Conservation (phyloP, 2,888 invertebrate genomes). For the Tenthredo distinguenda region DNA sequence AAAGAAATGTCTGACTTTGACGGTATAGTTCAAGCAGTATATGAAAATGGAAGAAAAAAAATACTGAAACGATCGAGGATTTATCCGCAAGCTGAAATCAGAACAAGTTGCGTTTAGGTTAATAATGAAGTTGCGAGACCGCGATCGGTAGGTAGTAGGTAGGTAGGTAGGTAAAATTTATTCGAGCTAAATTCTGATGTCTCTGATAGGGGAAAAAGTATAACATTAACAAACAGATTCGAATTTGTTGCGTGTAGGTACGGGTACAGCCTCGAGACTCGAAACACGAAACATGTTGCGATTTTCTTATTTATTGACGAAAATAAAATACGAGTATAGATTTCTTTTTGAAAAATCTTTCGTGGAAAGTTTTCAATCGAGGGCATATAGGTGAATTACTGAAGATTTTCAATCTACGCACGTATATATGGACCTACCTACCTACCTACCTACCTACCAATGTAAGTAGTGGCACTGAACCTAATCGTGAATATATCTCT, state of each 20-base stretch:
- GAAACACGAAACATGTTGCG: not conserved
- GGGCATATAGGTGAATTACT: not conserved
- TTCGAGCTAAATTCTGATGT: not conserved
- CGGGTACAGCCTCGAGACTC: not conserved
- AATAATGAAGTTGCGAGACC: slow-evolving; percentile 13
- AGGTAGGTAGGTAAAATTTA: not conserved
- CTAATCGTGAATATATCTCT: not conserved
- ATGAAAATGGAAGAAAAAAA: slow-evolving; percentile 6
- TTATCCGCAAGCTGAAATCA: slow-evolving; percentile 19
- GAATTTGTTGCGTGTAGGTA: slow-evolving; percentile 23
- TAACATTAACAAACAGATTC: slow-evolving; percentile 27
- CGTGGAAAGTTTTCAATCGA: not conserved
- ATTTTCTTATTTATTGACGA: not conserved
- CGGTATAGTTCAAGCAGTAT: not conserved
- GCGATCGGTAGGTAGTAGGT: not conserved
- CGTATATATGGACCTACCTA: not conserved
- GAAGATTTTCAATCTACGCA: slow-evolving; percentile 18
- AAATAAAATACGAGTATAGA: not conserved
- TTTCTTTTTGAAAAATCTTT: not conserved
- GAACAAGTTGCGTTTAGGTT: slow-evolving; percentile 34
- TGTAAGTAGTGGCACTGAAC: not conserved
- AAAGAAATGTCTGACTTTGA: slow-evolving; percentile 24
- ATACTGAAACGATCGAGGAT: slow-evolving; percentile 30
- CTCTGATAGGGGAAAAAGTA: not conserved
- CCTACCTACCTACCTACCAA: not conserved